Percentiles rank a stretch among this genome's conserved stretches.
Evolutionary conservation across 1,140 invertebrate genomes (phyloP).

Genomic region (Drosophila jambulina): DNA sequence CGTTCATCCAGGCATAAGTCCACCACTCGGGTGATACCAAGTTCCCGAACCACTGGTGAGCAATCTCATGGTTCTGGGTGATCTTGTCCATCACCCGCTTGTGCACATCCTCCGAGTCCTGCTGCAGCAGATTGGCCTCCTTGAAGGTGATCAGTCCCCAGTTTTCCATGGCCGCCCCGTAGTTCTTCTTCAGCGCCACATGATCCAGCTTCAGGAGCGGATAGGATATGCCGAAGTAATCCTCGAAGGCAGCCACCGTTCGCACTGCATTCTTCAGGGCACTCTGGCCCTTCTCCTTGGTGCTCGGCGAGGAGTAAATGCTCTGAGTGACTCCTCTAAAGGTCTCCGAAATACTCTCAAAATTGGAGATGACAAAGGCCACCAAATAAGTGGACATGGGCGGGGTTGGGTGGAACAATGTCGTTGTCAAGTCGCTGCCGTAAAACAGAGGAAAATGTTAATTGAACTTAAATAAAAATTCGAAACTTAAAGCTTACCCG

Average conservation of each 20-base stretch:
- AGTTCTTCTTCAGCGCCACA: constrained; percentile 91
- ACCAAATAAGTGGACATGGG: constrained; percentile 92
- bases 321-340: constrained; percentile 84
- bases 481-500: constrained; percentile 37
- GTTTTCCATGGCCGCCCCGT: constrained; percentile 93
- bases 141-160: constrained; percentile 93
- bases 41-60: constrained; percentile 91
- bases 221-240: constrained; percentile 86
- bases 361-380: constrained; percentile 91
- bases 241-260: constrained; percentile 86
- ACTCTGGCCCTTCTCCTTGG: constrained; percentile 86
- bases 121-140: constrained; percentile 69
- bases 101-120: constrained; percentile 10
- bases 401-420: constrained; percentile 86
- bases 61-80: constrained; percentile 87
- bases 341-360: constrained; percentile 73
- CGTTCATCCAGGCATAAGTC: constrained; percentile 86
- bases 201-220: constrained; percentile 88
- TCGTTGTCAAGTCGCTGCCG: constrained; percentile 65
- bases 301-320: constrained; percentile 89
- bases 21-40: constrained; percentile 87
- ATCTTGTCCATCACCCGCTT: constrained; percentile 54
- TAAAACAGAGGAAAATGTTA: background rate
- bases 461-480: background rate
- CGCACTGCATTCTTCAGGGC: constrained; percentile 86